Base-by-base conservation (phyloP, 2,113 vertebrate species). In the Mola mola region DNA sequence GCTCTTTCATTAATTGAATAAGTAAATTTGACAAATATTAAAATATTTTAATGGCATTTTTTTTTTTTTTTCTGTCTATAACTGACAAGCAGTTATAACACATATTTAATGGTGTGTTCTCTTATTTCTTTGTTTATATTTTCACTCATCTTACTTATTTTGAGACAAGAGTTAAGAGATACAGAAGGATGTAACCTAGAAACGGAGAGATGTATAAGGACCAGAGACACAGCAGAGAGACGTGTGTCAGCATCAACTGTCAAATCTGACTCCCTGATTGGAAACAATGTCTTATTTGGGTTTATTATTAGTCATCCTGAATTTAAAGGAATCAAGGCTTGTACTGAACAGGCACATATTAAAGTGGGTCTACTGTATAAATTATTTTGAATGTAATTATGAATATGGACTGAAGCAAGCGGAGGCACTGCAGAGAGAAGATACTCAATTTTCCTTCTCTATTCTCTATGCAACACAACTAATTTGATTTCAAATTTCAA, bases 281-380 rank as follows among this genome's bases (percentile, higher is more conserved):
- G 12, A 40, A 41, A 61, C 26, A 20, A 19, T 10, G 6, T 15
- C 5, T 26, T 15, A 1, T 47, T 34, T 37, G 8, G 6, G 6
- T 19, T 34, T 36, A 13, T 12, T 47, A 36, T 28, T 5, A 2
- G 28, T 67, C 62, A 26, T 43, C 6, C 7, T 75, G 41, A 53
- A 40, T 72, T 66, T 44, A 16, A 24, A 25, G 29, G 29, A 57
- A 55, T 29, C 11, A 19, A 25, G 13, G 10, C n/a, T 48, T 38
- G 24, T 44, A 63, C 2, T 63, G 19, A 59, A 64, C 57, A 71
- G 74, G n/a, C 41, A 34, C 55, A 25, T 8, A 31, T 61, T 47
- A 24, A 46, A 60, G 19, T 8, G 4, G 19, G 0, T 2, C 12
- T 24, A 47, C 52, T 57, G 20, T 19, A 33, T 16, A 15, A 70